A percentile compares a stretch with the other conserved stretches of the same genome.
phyloP scores from a whole-genome alignment of 2,888 invertebrate genomes.

The Drosophila hamatofila region DNA sequence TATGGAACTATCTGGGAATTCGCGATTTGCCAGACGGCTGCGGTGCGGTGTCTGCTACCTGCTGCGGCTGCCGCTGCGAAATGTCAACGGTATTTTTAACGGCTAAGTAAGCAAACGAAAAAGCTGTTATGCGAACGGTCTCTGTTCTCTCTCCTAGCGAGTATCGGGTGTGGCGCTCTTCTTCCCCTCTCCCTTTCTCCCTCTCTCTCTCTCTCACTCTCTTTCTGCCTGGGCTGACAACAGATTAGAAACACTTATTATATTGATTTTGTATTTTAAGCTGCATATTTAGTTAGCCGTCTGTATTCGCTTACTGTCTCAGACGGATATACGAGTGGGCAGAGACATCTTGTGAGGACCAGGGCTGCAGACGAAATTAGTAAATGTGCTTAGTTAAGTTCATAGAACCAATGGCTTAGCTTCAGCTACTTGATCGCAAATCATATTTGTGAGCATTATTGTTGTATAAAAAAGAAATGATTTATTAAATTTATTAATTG shows the following conservation, averaged over 20 bases:
- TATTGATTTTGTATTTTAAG: conserved; percentile 72
- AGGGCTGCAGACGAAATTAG: background rate
- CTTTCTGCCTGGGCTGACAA: conserved; percentile 21
- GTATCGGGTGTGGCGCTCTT: background rate
- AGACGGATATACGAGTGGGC: conserved; percentile 47
- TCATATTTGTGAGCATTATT: background rate
- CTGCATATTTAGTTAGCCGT: conserved; percentile 21
- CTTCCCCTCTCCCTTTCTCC: background rate
- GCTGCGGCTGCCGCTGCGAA: conserved; percentile 48
- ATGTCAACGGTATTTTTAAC: conserved; percentile 78
- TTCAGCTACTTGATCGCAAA: background rate
- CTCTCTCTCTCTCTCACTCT: background rate
- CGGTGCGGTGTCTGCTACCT: conserved; percentile 21
- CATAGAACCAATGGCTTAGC: background rate
- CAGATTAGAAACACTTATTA: conserved; percentile 38
- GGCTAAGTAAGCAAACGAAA: conserved; percentile 45
- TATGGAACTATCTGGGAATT: conserved; percentile 36
- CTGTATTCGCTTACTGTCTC: conserved; percentile 33
- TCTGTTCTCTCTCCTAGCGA: background rate
- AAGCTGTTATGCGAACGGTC: conserved; percentile 37
- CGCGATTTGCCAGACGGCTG: conserved; percentile 13
- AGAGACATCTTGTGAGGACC: conserved; percentile 41
- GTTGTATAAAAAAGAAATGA: no score
- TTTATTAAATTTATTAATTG: background rate
- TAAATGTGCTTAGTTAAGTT: background rate